Base-by-base conservation (phyloP, 2,113 vertebrate species). In the Indicator maculatus region DNA sequence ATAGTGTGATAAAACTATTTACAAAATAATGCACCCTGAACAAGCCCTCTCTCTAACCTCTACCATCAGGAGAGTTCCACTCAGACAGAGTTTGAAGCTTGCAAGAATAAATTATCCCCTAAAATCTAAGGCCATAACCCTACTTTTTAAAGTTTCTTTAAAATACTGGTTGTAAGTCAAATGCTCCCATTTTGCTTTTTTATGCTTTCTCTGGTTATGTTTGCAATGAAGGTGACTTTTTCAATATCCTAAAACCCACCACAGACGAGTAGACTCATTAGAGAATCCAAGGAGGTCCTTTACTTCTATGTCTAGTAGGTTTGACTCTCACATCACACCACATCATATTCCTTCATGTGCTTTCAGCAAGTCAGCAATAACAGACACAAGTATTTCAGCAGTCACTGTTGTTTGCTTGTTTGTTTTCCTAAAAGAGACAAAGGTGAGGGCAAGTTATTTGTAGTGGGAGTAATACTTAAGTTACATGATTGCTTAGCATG, bases 181-280 rank as follows among this genome's bases (percentile, higher is more conserved):
- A 12, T 12, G 17, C 18, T 89, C 83, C 28, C 31, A 18, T 36
- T 64, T 59, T 5, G 27, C 52, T 47, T 64, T 24, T 19, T 5
- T 47, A 27, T 44, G 17, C 15, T 75, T 84, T 75, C 5, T 8
- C 31, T 47, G 8, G 80, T 31, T 0, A 0, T 10, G 1, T 58
- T 86, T 83, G 53, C 70, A 61, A 7, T 12, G 21, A 81, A 63
- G 8, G 16, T 52, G 59, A 39, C 27, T 26, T 39, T 67, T 8
- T 6, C 30, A 18, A 30, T 14, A 20, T 41, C 52, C 69, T 64
- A 19, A 6, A 91, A 89, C 52, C 18, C 23, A 41, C 17, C 24
- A 39, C 0, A 44, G 52, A 60, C 16, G 33, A 24, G 23, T 0
- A 59, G 59, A 70, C 1, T 45, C 52, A 36, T 7, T 14, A 24